Evolutionary conservation across 2,888 invertebrate species (phyloP), one percentile per base, ranked within the genome.

Genomic region (Sipha maydis): DNA sequence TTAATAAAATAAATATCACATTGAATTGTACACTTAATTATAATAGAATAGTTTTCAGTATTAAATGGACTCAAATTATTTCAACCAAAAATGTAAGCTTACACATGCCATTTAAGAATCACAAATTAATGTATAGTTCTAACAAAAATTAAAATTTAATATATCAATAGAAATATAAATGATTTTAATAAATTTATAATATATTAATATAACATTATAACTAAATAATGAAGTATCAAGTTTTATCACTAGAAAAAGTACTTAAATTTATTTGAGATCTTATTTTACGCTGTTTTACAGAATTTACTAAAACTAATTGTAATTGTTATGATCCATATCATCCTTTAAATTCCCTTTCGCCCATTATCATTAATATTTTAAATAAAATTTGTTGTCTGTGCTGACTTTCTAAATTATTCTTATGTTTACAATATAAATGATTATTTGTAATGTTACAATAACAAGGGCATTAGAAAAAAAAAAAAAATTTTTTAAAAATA

Each of bases 231-330:
- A 67, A 48, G 54, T 54, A 67, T 61, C 25, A 67, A 69, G 0
- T 25, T 67, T 31, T 38, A 56, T n/a, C 17, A 56, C 9, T 75
- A 69, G 21, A n/a, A 48, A 77, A 67, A 77, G 34, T 61, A n/a
- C 34, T 73, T 61, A 41, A 80, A 80, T 67, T 1, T 69, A 67
- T 80, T 78, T 78, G 77, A 85, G 85, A 85, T 85, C 77, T 85
- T 78, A 69, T 67, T 54, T 69, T 69, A 11, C 67, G 48, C 0
- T 31, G 54, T 71, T 83, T 56, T 31, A 28, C n/a, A 75, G 75
- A 75, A 21, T 9, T 21, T 31, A 71, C 14, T 34, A n/a, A 38
- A 38, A 75, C 41, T 56, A 73, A n/a, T 73, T 48, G 14, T 48
- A 73, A 83, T n/a, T 9, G 11, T 38, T 83, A 34, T 9, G n/a